Conservation (phyloP, 2,888 invertebrate genomes). For the Aquatica leii region DNA sequence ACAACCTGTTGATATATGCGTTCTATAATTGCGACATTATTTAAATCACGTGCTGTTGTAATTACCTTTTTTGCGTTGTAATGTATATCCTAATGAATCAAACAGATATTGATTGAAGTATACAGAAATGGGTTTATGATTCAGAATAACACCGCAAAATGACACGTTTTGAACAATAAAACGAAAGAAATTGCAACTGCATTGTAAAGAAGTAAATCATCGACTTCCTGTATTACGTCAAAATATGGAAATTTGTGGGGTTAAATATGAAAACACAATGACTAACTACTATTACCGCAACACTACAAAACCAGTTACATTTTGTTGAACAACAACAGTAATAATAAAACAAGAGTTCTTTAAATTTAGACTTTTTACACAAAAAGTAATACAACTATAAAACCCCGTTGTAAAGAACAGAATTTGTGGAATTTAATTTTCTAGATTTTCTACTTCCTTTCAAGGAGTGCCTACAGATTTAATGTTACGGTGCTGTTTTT, state of each 20-base stretch:
- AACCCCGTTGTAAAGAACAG: background rate
- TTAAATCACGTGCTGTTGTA: too few relatives aligned
- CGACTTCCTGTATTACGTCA: conserved; percentile 25
- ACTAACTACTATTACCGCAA: background rate
- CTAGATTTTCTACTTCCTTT: conserved; percentile 2
- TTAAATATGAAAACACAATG: conserved; percentile 19
- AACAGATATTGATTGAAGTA: too few relatives aligned
- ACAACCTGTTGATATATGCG: background rate
- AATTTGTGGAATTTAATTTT: conserved; percentile 21
- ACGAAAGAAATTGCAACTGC: conserved; percentile 22
- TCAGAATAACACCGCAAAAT: conserved; percentile 27
- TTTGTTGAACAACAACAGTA: conserved; percentile 17
- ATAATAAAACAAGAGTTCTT: conserved; percentile 16
- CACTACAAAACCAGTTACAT: conserved; percentile 24
- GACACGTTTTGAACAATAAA: conserved; percentile 25
- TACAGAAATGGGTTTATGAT: conserved; percentile 22
- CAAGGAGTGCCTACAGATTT: background rate
- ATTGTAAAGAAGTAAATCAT: conserved; percentile 29
- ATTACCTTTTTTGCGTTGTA: too few relatives aligned
- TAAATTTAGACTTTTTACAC: conserved; percentile 2
- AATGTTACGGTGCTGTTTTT: background rate
- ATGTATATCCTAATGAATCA: too few relatives aligned
- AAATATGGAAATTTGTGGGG: conserved; percentile 19
- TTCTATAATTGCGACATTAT: conserved; percentile 10
- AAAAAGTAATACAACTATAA: background rate